Percentiles rank a stretch among this genome's conserved stretches.
phyloP scores from a whole-genome alignment of 2,888 invertebrate genomes.

The Conus canariensis region DNA sequence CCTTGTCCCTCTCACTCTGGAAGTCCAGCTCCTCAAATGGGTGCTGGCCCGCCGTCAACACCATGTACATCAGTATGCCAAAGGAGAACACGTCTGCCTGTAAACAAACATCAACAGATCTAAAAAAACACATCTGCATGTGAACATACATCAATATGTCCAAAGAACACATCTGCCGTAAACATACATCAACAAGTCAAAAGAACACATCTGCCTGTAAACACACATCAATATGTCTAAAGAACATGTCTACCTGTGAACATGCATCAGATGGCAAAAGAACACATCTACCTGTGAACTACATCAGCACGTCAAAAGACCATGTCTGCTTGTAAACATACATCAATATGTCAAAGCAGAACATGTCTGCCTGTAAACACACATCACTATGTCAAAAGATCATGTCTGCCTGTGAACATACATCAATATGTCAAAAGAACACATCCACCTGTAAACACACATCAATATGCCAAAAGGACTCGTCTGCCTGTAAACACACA shows the following conservation, averaged over 20 bases:
- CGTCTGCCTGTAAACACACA: slow-evolving; percentile 69
- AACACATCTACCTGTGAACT: neutral
- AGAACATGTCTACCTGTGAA: slow-evolving; percentile 74
- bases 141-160: slow-evolving; percentile 34
- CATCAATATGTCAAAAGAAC: slow-evolving; percentile 73
- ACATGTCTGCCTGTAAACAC: slow-evolving; percentile 43
- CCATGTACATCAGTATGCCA: slow-evolving; percentile 72
- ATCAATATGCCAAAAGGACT: slow-evolving; percentile 53
- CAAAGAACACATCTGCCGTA: slow-evolving; percentile 72
- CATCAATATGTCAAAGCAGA: slow-evolving; percentile 56
- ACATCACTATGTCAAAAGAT: slow-evolving; percentile 64
- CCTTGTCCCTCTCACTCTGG: slow-evolving; percentile 72
- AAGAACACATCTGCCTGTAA: neutral
- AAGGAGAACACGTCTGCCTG: slow-evolving; percentile 76
- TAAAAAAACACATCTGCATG: slow-evolving; percentile 73
- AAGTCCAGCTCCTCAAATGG: slow-evolving; percentile 71
- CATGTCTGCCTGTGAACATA: slow-evolving; percentile 48
- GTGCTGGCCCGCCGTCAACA: slow-evolving; percentile 71
- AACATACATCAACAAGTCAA: neutral
- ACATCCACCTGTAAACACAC: slow-evolving; percentile 71
- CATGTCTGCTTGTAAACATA: slow-evolving; percentile 54
- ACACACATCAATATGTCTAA: slow-evolving; percentile 72
- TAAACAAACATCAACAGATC: slow-evolving; percentile 32
- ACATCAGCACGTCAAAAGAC: slow-evolving; percentile 65
- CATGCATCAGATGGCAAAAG: neutral